These are phyloP conservation scores for Leptatherina wallacei DNA, from an alignment of 2,797 vertebrate genomes.

Conservation along the genomic window DNA sequence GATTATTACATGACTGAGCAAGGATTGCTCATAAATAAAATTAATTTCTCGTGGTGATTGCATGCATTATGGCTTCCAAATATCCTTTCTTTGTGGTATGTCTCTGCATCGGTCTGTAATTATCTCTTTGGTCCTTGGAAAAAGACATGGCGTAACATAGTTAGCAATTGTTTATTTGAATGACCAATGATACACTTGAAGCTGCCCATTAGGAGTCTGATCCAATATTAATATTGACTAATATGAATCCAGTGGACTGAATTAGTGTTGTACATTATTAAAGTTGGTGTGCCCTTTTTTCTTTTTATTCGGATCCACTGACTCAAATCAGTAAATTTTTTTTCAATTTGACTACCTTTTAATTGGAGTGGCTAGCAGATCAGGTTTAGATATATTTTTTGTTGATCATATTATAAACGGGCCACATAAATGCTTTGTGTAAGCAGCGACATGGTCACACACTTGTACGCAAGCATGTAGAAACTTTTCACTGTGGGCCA, in stretches of 20 bases:
- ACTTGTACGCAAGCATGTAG: no score
- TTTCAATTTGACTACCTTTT: neutral
- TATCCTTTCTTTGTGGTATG: slow-evolving; percentile 31
- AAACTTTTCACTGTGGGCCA: no score
- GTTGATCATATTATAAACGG: no score
- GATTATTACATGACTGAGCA: slow-evolving; percentile 50
- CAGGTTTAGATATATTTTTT: no score
- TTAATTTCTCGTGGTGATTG: slow-evolving; percentile 50
- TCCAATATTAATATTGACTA: neutral
- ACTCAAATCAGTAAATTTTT: neutral
- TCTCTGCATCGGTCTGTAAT: slow-evolving; percentile 18
- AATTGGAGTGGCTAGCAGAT: neutral
- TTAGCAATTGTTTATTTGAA: no score
- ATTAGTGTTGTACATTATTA: neutral
- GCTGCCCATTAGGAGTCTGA: no score
- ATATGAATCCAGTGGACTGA: neutral
- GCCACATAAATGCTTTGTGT: no score
- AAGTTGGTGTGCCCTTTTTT: neutral
- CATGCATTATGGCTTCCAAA: slow-evolving; percentile 27
- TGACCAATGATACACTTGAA: neutral
- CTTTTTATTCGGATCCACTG: neutral
- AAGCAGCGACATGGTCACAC: no score
- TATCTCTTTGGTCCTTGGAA: slow-evolving; percentile 22
- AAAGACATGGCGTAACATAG: neutral
- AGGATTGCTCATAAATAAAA: slow-evolving; percentile 50